Percentiles rank a stretch among this genome's conserved stretches.
Evolutionary conservation across 92 coral and sea anemone genomes (phyloP).

Genomic region (Porites lobata): DNA sequence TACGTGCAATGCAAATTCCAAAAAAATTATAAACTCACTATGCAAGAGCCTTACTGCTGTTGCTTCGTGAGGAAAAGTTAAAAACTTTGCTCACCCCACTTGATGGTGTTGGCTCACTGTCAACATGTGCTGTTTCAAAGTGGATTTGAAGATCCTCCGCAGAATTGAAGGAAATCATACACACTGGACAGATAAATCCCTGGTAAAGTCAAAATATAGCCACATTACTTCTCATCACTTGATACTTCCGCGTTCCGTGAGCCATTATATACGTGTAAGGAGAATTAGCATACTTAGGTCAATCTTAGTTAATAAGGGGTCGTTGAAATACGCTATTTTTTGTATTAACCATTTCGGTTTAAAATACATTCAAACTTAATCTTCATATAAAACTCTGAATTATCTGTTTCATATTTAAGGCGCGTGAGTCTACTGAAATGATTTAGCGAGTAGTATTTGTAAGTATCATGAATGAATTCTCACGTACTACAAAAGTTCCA

Average conservation of each 20-base stretch:
- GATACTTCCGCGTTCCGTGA: no score
- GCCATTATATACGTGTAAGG: no score
- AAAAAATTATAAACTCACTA: no score
- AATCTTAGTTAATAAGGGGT: no score
- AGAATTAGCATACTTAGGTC: no score
- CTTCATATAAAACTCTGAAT: no score
- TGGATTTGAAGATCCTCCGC: conserved; percentile 94
- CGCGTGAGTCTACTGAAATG: background rate
- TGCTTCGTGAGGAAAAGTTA: no score
- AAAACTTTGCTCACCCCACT: conserved; percentile 34
- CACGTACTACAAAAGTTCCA: background rate
- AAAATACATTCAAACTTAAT: no score
- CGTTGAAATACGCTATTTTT: no score
- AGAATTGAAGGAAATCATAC: conserved; percentile 84
- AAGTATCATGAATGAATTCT: background rate
- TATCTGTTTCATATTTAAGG: background rate
- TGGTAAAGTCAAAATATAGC: conserved; percentile 8
- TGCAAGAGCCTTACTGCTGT: no score
- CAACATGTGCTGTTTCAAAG: conserved; percentile 90
- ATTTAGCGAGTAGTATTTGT: background rate
- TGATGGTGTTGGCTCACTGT: conserved; percentile 38
- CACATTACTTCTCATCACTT: background rate
- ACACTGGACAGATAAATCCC: conserved; percentile 98
- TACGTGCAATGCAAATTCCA: no score
- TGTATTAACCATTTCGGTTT: no score